Percentiles rank a stretch among this genome's conserved stretches.
phyloP scores from a whole-genome alignment of 2,797 vertebrate genomes.

The Lacerta viridis region DNA sequence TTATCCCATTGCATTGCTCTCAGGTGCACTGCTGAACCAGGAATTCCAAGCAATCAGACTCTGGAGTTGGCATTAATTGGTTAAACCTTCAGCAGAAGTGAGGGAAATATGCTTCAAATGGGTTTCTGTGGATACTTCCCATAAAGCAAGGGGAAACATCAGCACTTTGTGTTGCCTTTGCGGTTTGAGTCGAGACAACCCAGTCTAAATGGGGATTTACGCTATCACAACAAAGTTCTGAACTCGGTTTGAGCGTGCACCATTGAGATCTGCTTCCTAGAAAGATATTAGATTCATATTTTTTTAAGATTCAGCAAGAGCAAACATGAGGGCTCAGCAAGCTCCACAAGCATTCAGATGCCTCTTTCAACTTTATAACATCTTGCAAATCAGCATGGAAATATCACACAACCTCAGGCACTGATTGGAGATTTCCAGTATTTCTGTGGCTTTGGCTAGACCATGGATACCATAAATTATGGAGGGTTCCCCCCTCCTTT shows the following conservation, averaged over 20 bases:
- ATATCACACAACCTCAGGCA: slow-evolving; percentile 61
- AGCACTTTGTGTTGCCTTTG: accelerated
- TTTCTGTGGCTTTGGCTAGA: slow-evolving; percentile 57
- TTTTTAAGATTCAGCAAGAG: not conserved
- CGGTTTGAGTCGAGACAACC: not conserved
- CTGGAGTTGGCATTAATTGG: not conserved
- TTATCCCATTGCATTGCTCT: not conserved
- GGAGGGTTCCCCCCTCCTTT: slow-evolving; percentile 56
- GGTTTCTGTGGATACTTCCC: too few relatives aligned
- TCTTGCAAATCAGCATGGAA: slow-evolving; percentile 66
- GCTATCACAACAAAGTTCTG: not conserved
- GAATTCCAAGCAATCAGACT: not conserved
- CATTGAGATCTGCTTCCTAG: not conserved
- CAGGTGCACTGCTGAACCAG: not conserved
- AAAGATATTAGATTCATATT: slow-evolving; percentile 49
- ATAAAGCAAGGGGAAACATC: not conserved
- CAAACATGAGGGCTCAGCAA: slow-evolving; percentile 42
- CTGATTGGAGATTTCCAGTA: slow-evolving; percentile 59
- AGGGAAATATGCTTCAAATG: not conserved
- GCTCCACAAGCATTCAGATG: slow-evolving; percentile 42
- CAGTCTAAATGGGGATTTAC: not conserved
- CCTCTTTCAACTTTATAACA: slow-evolving; percentile 36
- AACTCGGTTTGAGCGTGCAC: not conserved
- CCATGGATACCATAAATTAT: slow-evolving; percentile 59
- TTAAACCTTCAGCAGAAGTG: not conserved